These are phyloP conservation scores for Schlechtendalia chinensis DNA, from an alignment of 1,140 invertebrate genomes.

Conservation along the genomic window DNA sequence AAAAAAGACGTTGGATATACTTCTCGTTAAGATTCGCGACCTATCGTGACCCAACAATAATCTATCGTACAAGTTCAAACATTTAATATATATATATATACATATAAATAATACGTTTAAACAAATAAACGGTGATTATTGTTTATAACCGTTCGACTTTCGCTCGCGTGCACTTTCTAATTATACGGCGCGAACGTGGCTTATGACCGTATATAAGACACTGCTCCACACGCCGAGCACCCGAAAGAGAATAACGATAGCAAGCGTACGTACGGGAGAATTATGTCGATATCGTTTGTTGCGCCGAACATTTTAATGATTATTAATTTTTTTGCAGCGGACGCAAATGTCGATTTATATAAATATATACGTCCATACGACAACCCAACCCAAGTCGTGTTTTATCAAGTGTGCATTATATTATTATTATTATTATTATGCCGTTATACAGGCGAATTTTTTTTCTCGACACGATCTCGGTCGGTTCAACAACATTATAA, in stretches of 20 bases:
- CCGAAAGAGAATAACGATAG: too few relatives aligned
- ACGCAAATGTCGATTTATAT: not conserved
- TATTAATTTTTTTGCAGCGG: not conserved
- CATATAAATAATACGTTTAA: slow-evolving; percentile 5
- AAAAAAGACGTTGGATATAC: not conserved
- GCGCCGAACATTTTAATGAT: not conserved
- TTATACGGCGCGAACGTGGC: not conserved
- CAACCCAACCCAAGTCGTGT: too few relatives aligned
- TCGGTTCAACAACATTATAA: not conserved
- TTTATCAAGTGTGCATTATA: too few relatives aligned
- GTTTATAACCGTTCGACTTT: slow-evolving; percentile 29
- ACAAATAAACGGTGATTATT: slow-evolving; percentile 14
- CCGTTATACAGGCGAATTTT: not conserved
- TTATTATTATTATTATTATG: too few relatives aligned
- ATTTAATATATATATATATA: not conserved
- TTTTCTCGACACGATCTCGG: not conserved
- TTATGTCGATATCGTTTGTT: not conserved
- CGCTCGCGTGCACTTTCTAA: slow-evolving; percentile 4
- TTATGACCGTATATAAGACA: not conserved
- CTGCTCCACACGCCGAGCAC: too few relatives aligned
- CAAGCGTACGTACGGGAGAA: too few relatives aligned
- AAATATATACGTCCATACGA: too few relatives aligned
- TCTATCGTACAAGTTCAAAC: not conserved
- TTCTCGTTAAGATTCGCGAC: not conserved
- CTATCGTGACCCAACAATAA: not conserved